Conservation (phyloP, 2,888 invertebrate species). For the Alloscopus bannaensis region DNA sequence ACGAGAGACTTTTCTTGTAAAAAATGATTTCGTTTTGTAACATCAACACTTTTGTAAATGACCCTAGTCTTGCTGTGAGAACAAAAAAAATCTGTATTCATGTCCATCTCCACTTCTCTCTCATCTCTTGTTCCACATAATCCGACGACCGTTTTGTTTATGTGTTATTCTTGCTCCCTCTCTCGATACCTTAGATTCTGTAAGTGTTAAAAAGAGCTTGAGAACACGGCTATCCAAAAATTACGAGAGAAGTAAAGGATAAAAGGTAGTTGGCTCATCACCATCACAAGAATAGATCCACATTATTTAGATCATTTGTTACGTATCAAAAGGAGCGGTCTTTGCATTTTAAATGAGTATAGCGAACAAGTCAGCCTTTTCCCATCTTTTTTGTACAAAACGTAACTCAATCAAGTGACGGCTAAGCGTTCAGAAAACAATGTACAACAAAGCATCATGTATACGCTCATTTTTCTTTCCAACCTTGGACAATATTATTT, state of each 20-base stretch:
- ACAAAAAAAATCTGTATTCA: conserved; percentile 38
- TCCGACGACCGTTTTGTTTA: conserved; percentile 4
- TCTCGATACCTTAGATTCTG: not conserved
- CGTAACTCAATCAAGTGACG: no score
- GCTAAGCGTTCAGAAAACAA: no score
- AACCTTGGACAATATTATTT: conserved; percentile 38
- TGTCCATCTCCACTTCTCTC: conserved; percentile 27
- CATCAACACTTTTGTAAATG: conserved; percentile 57
- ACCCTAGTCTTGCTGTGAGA: conserved; percentile 54
- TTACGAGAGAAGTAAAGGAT: no score
- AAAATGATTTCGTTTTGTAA: no score
- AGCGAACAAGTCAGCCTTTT: conserved; percentile 9
- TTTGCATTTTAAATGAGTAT: conserved; percentile 60
- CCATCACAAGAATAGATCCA: conserved; percentile 25
- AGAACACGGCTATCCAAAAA: no score
- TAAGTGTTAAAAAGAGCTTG: not conserved
- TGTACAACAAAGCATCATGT: no score
- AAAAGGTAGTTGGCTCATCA: conserved; percentile 8
- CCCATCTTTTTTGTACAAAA: no score
- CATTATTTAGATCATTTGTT: conserved; percentile 55
- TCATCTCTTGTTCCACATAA: conserved; percentile 26
- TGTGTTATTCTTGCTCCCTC: not conserved
- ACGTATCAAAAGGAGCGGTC: conserved; percentile 59
- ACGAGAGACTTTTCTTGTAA: no score
- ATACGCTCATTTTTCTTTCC: not conserved